Conservation (phyloP, 2,888 invertebrate genomes). For the Candidula unifasciata region DNA sequence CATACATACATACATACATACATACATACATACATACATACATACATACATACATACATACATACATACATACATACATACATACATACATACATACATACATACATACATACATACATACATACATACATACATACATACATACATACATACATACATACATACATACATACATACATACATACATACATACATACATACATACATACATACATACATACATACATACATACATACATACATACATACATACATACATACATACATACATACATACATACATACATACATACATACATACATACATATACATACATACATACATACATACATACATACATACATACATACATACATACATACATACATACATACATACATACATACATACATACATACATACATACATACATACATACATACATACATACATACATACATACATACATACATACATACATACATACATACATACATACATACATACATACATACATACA, state of each 20-base stretch:
- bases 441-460: too few species aligned
- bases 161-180: constrained; percentile 34
- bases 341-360: too few species aligned
- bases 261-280: constrained; percentile 30
- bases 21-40: neutral
- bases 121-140: neutral
- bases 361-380: too few species aligned
- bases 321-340: too few species aligned
- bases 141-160: constrained; percentile 30
- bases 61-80: neutral
- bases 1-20: neutral
- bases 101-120: constrained; percentile 4
- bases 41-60: neutral
- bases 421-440: too few species aligned
- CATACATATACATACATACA: too few species aligned
- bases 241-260: constrained; percentile 18
- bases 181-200: neutral
- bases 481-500: too few species aligned
- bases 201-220: constrained; percentile 9
- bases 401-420: too few species aligned
- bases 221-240: neutral
- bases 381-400: too few species aligned
- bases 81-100: neutral
- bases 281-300: constrained; percentile 21
- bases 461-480: too few species aligned